These are phyloP conservation scores for Lophura nycthemera DNA, from an alignment of 2,113 vertebrate species.

Conservation along the genomic window DNA sequence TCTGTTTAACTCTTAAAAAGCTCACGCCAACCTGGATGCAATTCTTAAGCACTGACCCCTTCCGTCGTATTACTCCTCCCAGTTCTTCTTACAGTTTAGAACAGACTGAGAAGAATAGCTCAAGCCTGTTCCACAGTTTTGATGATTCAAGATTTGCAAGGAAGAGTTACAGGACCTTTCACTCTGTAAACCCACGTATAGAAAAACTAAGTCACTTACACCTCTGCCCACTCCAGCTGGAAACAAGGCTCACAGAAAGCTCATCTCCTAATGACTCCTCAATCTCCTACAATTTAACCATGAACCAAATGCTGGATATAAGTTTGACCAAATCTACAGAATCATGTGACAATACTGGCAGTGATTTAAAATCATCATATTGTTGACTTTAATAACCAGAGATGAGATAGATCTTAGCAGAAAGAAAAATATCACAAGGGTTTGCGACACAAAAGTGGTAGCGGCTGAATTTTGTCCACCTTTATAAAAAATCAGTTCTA, in stretches of 20 bases:
- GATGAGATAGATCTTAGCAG: background rate
- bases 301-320: background rate
- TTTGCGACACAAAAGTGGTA: background rate
- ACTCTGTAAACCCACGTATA: background rate
- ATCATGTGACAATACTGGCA: fast-evolving
- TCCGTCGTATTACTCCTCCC: background rate
- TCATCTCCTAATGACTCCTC: background rate
- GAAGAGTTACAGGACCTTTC: background rate
- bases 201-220: background rate
- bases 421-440: background rate
- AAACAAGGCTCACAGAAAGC: background rate
- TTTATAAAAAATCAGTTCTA: background rate
- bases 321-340: background rate
- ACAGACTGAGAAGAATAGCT: background rate
- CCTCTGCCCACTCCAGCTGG: background rate
- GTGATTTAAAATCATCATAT: background rate
- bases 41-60: background rate
- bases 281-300: background rate
- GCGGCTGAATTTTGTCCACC: background rate
- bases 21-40: background rate
- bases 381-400: background rate
- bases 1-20: background rate
- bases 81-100: background rate
- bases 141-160: background rate
- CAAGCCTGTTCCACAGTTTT: fast-evolving